Conservation (phyloP, 2,888 invertebrate genomes). For the Tridacna crocea region DNA sequence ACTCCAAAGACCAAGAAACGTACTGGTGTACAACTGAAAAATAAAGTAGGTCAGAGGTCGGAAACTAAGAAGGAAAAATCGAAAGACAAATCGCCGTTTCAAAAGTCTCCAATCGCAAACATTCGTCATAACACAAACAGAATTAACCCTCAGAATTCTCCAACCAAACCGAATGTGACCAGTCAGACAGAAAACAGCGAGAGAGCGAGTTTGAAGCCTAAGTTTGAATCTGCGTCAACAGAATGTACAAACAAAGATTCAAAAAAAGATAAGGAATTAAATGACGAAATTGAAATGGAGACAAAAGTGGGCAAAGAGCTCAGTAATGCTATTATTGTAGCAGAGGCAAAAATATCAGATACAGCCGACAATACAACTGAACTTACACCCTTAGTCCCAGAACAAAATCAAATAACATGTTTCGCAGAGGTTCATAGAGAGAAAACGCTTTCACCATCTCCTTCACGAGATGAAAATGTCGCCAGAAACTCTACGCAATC, state of each 20-base stretch:
- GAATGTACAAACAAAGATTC: not conserved
- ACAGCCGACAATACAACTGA: constrained; percentile 35
- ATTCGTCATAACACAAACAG: constrained; percentile 13
- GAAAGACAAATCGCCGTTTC: constrained; percentile 11
- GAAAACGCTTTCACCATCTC: constrained; percentile 70
- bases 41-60: constrained; percentile 10
- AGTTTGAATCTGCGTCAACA: not conserved
- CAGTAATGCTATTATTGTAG: constrained; percentile 11
- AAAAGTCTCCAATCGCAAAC: constrained; percentile 8
- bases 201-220: not conserved
- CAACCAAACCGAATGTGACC: not conserved
- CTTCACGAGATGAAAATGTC: constrained; percentile 37
- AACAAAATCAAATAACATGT: constrained; percentile 77
- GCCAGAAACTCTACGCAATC: constrained; percentile 13
- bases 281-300: not conserved
- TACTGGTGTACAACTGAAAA: constrained; percentile 7
- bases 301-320: not conserved
- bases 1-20: not conserved
- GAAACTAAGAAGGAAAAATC: constrained; percentile 15
- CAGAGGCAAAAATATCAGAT: constrained; percentile 26
- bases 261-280: not conserved
- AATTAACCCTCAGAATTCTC: constrained; percentile 11
- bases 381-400: constrained; percentile 57
- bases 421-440: constrained; percentile 79
- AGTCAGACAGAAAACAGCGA: not conserved